Base-by-base conservation (phyloP, 2,797 vertebrate genomes). In the Ficedula albicollis region DNA sequence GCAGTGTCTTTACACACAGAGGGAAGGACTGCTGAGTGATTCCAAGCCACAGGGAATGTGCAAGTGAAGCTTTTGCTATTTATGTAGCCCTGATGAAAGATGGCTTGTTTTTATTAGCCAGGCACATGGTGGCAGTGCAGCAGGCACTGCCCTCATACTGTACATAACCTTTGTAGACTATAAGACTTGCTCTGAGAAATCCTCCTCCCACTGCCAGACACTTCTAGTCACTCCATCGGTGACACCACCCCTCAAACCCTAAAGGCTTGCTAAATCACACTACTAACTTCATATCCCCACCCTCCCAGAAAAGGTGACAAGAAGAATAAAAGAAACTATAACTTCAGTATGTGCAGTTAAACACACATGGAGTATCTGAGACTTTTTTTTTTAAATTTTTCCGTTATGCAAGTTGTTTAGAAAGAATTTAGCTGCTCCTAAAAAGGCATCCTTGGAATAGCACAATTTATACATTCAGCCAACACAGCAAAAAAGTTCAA, bases 81-180 rank as follows among this genome's bases (percentile, higher is more conserved):
- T 77, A 12, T 18, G 55, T 12, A 49, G 62, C 59, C 29, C n/a
- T 72, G 51, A 34, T 63, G 41, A 41, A 59, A 56, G 59, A 30
- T 14, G 58, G 19, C 9, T 81, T 54, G 19, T 43, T 83, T 64
- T 62, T 19, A 48, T 34, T n/a, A 76, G 74, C 36, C 58, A 76
- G 67, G 23, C 59, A 15, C 60, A 34, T 52, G 21, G 7, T 3
- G 12, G 29, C 25, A 46, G 30, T 9, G 27, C 74, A 82, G 70
- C 13, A 10, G 13, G 29, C 0, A 1, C 48, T 67, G 22, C 44
- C 29, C 30, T 49, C 1, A 0, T 9, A 13, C 22, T 5, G 11
- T 32, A 5, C 8, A 0, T 2, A 32, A 39, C 32, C 44, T 69
- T 52, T 27, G n/a, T 2, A 27, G 69, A 36, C 60, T 43, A 15